These are phyloP conservation scores for Quiscalus mexicanus DNA, from an alignment of 2,113 vertebrate species.

Conservation along the genomic window DNA sequence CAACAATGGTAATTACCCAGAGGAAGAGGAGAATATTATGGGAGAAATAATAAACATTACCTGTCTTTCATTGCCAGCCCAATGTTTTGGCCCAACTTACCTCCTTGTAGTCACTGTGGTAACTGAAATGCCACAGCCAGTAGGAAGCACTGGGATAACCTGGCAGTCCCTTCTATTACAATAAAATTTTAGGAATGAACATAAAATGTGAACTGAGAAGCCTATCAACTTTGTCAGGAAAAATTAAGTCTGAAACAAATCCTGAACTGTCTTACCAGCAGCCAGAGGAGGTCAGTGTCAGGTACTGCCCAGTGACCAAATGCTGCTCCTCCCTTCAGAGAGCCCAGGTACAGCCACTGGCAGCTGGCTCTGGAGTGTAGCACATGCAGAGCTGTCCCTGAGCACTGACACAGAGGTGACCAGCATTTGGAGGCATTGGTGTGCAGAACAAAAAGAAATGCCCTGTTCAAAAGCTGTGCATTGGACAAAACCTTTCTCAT, in stretches of 20 bases:
- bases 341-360: too few relatives aligned
- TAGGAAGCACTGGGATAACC: neutral
- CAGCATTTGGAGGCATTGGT: neutral
- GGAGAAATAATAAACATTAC: neutral
- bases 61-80: neutral
- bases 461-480: neutral
- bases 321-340: neutral
- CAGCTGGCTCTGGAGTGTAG: neutral
- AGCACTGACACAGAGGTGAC: neutral
- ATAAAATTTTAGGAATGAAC: neutral
- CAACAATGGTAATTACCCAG: neutral
- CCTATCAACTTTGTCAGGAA: neutral
- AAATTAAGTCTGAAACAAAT: neutral
- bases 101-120: neutral
- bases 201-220: neutral
- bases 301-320: neutral
- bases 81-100: neutral
- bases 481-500: neutral
- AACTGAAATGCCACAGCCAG: neutral
- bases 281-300: neutral
- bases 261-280: neutral
- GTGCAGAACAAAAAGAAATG: neutral
- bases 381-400: fast-evolving
- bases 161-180: neutral
- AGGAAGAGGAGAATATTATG: neutral